Percentiles rank a stretch among this genome's conserved stretches.
Evolutionary conservation across 2,888 invertebrate species (phyloP).

Genomic region (Lymantria monacha): DNA sequence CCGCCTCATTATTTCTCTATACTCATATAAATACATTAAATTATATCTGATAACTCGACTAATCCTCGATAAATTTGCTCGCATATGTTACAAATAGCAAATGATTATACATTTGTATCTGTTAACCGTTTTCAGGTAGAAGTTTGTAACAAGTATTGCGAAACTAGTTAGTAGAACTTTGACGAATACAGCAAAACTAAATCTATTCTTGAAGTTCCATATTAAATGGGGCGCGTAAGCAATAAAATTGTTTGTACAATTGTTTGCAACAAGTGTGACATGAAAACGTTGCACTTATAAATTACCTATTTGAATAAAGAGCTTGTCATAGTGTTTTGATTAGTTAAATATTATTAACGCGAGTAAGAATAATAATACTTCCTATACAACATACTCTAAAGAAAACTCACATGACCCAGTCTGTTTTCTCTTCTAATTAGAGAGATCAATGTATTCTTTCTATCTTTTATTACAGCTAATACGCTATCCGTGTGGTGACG

Average conservation of each 20-base stretch:
- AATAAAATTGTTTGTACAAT: constrained; percentile 5
- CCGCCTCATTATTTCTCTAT: not conserved
- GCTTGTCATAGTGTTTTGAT: too few relatives aligned
- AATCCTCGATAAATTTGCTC: not conserved
- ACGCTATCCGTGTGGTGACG: too few relatives aligned
- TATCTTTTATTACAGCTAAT: too few relatives aligned
- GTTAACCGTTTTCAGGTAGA: not conserved
- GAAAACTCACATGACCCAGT: too few relatives aligned
- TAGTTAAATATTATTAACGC: too few relatives aligned
- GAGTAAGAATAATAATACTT: too few relatives aligned
- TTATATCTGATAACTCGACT: not conserved
- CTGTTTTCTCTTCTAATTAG: too few relatives aligned
- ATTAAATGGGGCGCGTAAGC: constrained; percentile 2
- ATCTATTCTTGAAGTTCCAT: constrained; percentile 4
- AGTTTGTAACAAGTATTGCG: not conserved
- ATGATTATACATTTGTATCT: not conserved
- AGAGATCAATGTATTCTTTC: too few relatives aligned
- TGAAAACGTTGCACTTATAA: not conserved
- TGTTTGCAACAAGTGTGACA: not conserved
- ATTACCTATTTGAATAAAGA: too few relatives aligned
- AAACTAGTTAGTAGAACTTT: not conserved
- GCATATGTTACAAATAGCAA: not conserved
- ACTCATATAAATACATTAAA: not conserved
- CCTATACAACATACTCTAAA: too few relatives aligned
- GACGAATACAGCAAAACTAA: not conserved